Base-by-base conservation (phyloP, 2,113 vertebrate genomes). In the Pyxicephalus adspersus region DNA sequence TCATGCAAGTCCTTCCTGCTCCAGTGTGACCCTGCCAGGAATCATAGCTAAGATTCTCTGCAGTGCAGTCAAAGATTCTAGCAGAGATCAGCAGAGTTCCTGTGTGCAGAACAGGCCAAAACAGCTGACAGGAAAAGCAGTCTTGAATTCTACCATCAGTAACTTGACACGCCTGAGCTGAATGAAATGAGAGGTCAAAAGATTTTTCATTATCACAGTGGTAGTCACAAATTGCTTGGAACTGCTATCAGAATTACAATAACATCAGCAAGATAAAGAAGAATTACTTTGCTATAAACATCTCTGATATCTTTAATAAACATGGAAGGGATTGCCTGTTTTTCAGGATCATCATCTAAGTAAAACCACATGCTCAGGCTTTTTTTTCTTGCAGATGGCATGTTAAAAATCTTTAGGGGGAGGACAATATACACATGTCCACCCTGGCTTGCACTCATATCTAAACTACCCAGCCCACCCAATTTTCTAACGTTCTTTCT, bases 81-180 rank as follows among this genome's bases (percentile, higher is more conserved):
- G 71, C 71, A 60, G 7, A 58, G 71, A 54, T 74, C 71, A 74
- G 71, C 71, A 74, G 28, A 58, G 58, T n/a, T 60, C 26, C 26
- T 60, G 54, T 31, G 28, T 23, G 23, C 57, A 73, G 28, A 58
- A 55, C 11, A 25, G 70, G 71, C 23, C 52, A 74, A 74, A 74
- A 74, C 54, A 74, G 71, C 71, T 74, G 71, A 74, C 71, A 60
- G 71, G 71, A 74, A 74, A 57, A 38, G 38, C 57, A 31, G 71
- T 31, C 57, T 64, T 19, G 19, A 20, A 60, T 73, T 54, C 70
- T 58, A 54, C 70, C 31, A 31, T 54, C 54, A 60, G 71, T 60
- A 58, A 74, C 51, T 23, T 60, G n/a, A 61, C 58, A 61, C 38
- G 38, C 11, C 6, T 45, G 54, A 60, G 29, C 29, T 58, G n/a